These are phyloP conservation scores for Phalacrocorax pelagicus DNA, from an alignment of 2,113 vertebrate genomes.

Conservation along the genomic window DNA sequence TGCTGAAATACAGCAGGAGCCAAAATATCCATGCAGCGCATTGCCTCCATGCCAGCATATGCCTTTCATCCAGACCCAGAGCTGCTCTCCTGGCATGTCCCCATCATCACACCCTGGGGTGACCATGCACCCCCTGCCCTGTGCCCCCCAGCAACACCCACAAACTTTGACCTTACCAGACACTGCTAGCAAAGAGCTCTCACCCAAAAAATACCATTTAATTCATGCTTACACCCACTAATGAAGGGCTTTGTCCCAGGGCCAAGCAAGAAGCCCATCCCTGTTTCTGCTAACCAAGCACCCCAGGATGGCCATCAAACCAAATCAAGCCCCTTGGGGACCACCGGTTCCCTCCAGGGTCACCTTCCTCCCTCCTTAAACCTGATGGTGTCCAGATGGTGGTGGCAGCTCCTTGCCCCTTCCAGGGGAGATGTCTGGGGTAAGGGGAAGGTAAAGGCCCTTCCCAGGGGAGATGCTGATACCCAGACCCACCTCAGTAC, in stretches of 20 bases:
- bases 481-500: neutral
- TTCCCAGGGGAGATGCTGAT: neutral
- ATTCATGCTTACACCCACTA: neutral
- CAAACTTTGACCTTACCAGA: neutral
- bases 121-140: neutral
- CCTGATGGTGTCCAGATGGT: neutral
- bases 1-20: neutral
- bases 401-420: neutral
- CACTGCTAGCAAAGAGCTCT: neutral
- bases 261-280: neutral
- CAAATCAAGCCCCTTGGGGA: neutral
- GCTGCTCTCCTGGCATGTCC: neutral
- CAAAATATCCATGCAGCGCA: neutral
- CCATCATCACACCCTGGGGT: neutral
- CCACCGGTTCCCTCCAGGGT: neutral
- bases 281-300: neutral
- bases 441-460: neutral
- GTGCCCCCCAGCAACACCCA: neutral
- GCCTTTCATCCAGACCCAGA: neutral
- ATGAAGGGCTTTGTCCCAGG: neutral
- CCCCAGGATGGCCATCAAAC: neutral
- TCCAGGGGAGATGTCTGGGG: neutral
- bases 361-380: neutral
- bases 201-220: rapidly evolving
- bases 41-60: rapidly evolving